A percentile compares a stretch with the other conserved stretches of the same genome.
Conservation (phyloP, 2,113 vertebrate genomes). For the Thermophis baileyi region DNA sequence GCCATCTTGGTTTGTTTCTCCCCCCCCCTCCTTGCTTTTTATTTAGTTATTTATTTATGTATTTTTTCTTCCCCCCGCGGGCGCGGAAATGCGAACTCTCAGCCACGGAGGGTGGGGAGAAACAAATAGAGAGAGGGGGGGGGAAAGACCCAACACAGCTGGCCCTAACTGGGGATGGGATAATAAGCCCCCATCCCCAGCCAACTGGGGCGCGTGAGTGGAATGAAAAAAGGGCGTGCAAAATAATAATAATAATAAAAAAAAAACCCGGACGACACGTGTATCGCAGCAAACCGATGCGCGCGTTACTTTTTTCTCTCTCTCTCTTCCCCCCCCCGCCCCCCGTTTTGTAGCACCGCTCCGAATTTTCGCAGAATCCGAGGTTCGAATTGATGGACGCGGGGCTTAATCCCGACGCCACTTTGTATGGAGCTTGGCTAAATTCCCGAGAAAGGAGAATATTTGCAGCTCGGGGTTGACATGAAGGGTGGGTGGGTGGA, state of each 20-base stretch:
- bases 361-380: neutral
- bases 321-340: neutral
- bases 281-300: neutral
- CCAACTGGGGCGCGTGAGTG: neutral
- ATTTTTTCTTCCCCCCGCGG: no score
- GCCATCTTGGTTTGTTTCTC: neutral
- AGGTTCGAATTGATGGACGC: neutral
- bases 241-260: no score
- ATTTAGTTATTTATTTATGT: no score
- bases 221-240: neutral
- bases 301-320: neutral
- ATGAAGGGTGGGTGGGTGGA: fast-evolving
- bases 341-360: neutral
- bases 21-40: no score
- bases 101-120: no score
- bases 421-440: neutral
- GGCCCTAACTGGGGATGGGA: no score
- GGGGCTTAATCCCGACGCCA: neutral
- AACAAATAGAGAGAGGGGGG: no score
- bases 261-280: neutral
- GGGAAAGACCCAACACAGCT: no score
- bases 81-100: no score
- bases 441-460: no score
- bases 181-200: no score
- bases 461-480: no score